Conservation (phyloP, 1,140 invertebrate genomes). For the Coenobita brevimanus region DNA sequence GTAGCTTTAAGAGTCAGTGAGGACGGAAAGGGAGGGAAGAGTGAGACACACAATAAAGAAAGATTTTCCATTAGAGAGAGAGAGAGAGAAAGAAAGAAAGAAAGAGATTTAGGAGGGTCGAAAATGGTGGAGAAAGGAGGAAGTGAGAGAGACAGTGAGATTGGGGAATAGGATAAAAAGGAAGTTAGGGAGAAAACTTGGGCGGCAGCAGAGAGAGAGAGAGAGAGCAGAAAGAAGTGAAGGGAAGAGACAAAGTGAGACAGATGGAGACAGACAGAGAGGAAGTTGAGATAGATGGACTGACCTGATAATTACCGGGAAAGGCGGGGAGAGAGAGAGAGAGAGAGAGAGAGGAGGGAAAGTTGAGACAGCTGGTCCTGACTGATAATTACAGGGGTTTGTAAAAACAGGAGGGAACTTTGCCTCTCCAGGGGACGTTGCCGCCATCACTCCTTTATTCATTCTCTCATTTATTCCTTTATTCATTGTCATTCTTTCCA, state of each 20-base stretch:
- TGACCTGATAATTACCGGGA: too few relatives aligned
- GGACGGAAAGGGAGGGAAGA: not conserved
- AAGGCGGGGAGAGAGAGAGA: not conserved
- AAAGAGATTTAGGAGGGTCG: not conserved
- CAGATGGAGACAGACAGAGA: not conserved
- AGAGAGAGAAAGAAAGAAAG: not conserved
- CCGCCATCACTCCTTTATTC: too few relatives aligned
- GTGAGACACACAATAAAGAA: too few relatives aligned
- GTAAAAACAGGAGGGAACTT: too few relatives aligned
- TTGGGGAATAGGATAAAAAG: not conserved
- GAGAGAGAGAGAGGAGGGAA: constrained; percentile 1
- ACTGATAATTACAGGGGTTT: not conserved
- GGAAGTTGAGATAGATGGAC: too few relatives aligned
- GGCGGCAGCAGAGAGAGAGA: not conserved
- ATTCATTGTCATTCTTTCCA: too few relatives aligned
- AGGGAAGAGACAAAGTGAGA: not conserved
- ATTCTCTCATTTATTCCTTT: too few relatives aligned
- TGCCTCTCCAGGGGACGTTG: too few relatives aligned
- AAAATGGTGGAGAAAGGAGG: too few relatives aligned
- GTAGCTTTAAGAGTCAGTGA: not conserved
- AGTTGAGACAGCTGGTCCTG: not conserved
- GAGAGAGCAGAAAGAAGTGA: not conserved
- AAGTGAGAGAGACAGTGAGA: not conserved
- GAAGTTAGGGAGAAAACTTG: not conserved
- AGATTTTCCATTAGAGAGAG: too few relatives aligned